A percentile compares a stretch with the other conserved stretches of the same genome.
Conservation (phyloP, 2,113 vertebrate genomes). For the Macrotus californicus region DNA sequence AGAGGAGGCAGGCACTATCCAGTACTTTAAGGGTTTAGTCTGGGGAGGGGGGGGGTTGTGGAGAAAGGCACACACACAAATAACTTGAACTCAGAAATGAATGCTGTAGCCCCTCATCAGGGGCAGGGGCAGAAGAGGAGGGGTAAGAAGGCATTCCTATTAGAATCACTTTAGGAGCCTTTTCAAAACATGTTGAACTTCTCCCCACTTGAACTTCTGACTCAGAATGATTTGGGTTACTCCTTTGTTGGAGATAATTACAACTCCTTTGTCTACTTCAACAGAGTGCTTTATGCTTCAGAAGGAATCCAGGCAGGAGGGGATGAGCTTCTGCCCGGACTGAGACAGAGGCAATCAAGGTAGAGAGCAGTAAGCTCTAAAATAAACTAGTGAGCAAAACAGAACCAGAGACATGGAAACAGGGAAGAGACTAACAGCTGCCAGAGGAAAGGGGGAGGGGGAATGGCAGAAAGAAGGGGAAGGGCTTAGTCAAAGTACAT, state of each 20-base stretch:
- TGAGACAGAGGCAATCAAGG: not conserved
- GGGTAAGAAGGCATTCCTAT: not conserved
- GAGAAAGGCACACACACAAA: not conserved
- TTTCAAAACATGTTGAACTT: not conserved
- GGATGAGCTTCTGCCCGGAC: not conserved
- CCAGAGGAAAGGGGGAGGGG: too few species aligned
- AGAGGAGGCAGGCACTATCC: not conserved
- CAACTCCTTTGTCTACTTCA: not conserved
- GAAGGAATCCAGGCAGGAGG: not conserved
- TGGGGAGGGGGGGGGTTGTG: not conserved
- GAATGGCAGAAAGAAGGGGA: too few species aligned
- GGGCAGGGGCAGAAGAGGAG: not conserved
- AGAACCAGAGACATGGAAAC: too few species aligned
- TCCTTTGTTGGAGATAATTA: not conserved
- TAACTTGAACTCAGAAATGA: not conserved
- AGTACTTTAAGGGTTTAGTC: not conserved
- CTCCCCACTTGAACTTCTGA: not conserved
- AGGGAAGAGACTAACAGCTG: too few species aligned
- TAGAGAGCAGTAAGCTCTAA: not conserved
- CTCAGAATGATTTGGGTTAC: not conserved
- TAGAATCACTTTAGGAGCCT: not conserved
- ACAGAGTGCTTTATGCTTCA: not conserved
- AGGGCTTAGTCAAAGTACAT: too few species aligned
- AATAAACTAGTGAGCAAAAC: too few species aligned
- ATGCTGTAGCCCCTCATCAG: not conserved